Evolutionary conservation across 2,888 invertebrate genomes (phyloP).

Genomic region (Ctena decussata): DNA sequence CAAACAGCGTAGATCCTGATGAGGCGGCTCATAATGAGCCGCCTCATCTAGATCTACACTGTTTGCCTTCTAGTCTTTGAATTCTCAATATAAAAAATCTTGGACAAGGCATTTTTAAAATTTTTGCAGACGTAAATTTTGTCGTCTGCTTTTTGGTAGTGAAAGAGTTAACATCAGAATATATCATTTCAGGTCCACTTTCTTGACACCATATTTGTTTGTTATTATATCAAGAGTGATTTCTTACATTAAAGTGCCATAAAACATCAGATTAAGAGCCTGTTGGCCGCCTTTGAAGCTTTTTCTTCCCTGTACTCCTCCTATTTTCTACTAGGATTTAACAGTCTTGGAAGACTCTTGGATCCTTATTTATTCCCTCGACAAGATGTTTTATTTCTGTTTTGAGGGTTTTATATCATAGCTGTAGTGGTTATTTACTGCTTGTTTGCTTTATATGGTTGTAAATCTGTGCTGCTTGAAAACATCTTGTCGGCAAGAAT

Average conservation of each 20-base stretch:
- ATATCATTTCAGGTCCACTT: background rate
- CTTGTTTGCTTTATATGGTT: background rate
- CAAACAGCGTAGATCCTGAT: no score
- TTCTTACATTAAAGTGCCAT: background rate
- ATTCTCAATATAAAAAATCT: no score
- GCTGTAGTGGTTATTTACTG: slow-evolving; percentile 1
- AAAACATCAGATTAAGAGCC: background rate
- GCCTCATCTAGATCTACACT: no score
- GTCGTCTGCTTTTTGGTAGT: no score
- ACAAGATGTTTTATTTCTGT: slow-evolving; percentile 5
- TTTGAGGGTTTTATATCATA: background rate
- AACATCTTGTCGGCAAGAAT: background rate
- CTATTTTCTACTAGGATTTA: background rate
- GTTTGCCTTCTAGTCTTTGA: no score
- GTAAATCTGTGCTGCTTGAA: background rate
- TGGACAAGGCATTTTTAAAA: no score
- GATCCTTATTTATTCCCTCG: background rate
- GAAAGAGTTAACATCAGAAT: no score
- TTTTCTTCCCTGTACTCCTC: background rate
- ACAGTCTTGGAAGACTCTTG: background rate
- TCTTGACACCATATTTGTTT: slow-evolving; percentile 3
- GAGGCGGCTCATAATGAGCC: no score
- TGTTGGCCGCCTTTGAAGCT: background rate
- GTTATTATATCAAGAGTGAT: background rate
- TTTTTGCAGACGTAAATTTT: no score